These are phyloP conservation scores for Bubo bubo DNA, from an alignment of 2,113 vertebrate species.

Conservation along the genomic window DNA sequence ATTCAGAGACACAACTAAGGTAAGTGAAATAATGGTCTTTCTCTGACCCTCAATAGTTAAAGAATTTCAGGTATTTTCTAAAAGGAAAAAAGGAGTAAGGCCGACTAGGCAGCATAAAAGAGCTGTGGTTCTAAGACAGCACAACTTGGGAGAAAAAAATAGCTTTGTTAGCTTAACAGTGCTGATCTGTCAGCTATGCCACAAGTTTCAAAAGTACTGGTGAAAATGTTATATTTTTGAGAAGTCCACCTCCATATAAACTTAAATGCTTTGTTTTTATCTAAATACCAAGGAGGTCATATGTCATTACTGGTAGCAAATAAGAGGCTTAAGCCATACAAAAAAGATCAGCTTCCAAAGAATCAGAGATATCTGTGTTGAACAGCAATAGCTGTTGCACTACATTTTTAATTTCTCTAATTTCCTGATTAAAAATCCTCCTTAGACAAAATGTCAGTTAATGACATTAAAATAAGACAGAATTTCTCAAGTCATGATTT, in stretches of 20 bases:
- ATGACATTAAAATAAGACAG: background rate
- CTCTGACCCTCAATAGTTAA: background rate
- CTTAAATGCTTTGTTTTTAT: constrained; percentile 24
- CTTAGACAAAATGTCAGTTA: constrained; percentile 26
- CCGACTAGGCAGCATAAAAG: background rate
- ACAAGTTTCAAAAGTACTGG: background rate
- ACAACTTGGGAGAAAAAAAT: background rate
- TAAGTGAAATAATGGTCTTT: background rate
- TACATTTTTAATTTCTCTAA: constrained; percentile 35
- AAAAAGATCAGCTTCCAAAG: constrained; percentile 16
- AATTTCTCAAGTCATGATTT: constrained; percentile 12
- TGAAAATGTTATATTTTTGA: background rate
- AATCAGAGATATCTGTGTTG: background rate
- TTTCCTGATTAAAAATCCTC: constrained; percentile 31
- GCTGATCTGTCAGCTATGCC: background rate
- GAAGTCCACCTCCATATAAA: background rate
- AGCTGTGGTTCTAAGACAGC: background rate
- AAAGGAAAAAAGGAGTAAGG: background rate
- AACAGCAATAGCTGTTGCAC: background rate
- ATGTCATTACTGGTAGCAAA: background rate
- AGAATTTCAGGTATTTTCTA: background rate
- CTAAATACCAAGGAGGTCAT: constrained; percentile 35
- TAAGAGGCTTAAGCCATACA: background rate
- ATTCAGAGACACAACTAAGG: background rate
- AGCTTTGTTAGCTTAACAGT: background rate